phyloP scores from a whole-genome alignment of 2,888 invertebrate genomes.

The Stenolophus ochropezus region DNA sequence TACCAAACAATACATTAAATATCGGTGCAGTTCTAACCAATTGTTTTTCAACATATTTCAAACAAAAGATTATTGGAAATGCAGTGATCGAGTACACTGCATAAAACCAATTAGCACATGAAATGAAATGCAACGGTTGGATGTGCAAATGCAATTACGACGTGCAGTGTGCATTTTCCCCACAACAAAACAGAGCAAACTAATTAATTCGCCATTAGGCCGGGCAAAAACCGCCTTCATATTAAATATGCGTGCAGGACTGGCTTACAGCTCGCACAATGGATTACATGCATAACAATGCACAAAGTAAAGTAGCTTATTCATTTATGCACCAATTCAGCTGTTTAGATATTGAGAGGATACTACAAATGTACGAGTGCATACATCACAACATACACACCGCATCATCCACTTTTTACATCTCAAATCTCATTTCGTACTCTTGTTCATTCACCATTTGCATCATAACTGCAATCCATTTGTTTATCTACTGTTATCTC shows the following conservation, averaged over 20 bases:
- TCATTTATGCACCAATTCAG: conserved; percentile 15
- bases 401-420: background rate
- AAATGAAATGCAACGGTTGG: conserved; percentile 47
- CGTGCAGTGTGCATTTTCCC: conserved; percentile 20
- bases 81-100: conserved; percentile 24
- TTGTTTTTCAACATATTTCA: conserved; percentile 39
- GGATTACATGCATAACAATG: conserved; percentile 20
- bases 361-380: background rate
- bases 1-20: conserved; percentile 43
- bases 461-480: too few relatives aligned
- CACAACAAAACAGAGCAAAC: conserved; percentile 48
- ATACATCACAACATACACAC: background rate
- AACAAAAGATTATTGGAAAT: conserved; percentile 51
- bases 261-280: background rate
- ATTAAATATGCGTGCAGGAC: conserved; percentile 39
- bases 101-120: conserved; percentile 54
- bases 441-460: too few relatives aligned
- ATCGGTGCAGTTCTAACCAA: conserved; percentile 19
- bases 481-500: too few relatives aligned
- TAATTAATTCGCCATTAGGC: conserved; percentile 52
- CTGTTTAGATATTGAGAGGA: background rate
- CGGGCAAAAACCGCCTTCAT: conserved; percentile 29
- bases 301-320: conserved; percentile 19
- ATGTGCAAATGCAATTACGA: conserved; percentile 47
- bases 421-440: background rate